phyloP scores from a whole-genome alignment of 2,888 invertebrate genomes.

The Lasioglossum villosulum region DNA sequence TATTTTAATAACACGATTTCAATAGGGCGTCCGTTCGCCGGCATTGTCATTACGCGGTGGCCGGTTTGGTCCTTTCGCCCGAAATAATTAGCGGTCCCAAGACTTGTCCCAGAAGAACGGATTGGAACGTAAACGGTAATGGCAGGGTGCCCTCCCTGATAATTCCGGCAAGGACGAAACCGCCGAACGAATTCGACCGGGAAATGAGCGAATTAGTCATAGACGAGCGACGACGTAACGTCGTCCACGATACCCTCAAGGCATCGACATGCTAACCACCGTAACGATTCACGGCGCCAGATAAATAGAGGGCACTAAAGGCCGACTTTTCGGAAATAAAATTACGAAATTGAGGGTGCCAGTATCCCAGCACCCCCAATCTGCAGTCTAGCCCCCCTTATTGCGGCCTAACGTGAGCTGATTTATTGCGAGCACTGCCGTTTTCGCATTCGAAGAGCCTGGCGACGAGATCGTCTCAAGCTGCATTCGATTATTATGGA shows the following conservation, averaged over 20 bases:
- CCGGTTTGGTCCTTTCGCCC: conserved; percentile 71
- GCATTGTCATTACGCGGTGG: conserved; percentile 78
- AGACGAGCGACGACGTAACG: conserved; percentile 40
- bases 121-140: conserved; percentile 74
- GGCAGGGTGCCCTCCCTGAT: conserved; percentile 71
- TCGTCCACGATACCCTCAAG: conserved; percentile 40
- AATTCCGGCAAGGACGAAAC: conserved; percentile 65
- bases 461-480: conserved; percentile 17
- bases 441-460: conserved; percentile 48
- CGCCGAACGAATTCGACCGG: conserved; percentile 53
- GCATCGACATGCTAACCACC: conserved; percentile 55
- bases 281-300: conserved; percentile 78
- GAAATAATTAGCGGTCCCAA: conserved; percentile 76
- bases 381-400: conserved; percentile 22
- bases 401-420: conserved; percentile 43
- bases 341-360: conserved; percentile 63
- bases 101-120: conserved; percentile 63
- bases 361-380: not conserved
- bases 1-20: conserved; percentile 75
- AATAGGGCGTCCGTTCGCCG: conserved; percentile 48
- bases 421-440: conserved; percentile 55
- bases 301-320: conserved; percentile 76
- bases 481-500: conserved; percentile 57
- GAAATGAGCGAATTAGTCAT: conserved; percentile 62
- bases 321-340: conserved; percentile 74